These are phyloP conservation scores for Dufourea novaeangliae DNA, from an alignment of 1,140 invertebrate genomes.

Conservation along the genomic window DNA sequence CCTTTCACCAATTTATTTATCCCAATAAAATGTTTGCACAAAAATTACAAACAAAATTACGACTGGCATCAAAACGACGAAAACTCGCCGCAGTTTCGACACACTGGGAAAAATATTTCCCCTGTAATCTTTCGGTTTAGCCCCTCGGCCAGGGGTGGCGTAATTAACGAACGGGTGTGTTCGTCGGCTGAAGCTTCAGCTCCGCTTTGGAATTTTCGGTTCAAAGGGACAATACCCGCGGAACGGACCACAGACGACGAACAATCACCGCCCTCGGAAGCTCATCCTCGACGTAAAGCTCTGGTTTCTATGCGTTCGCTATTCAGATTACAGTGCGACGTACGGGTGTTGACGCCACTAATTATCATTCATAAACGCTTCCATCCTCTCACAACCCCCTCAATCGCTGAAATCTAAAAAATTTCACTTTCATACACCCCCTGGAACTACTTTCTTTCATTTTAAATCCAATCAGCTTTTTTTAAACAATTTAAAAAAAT, in stretches of 20 bases:
- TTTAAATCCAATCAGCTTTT: too few species aligned
- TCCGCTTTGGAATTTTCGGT: background rate
- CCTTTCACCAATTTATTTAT: background rate
- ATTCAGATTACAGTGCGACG: background rate
- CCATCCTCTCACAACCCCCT: too few species aligned
- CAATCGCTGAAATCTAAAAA: too few species aligned
- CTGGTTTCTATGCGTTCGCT: background rate
- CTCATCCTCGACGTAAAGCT: conserved; percentile 8
- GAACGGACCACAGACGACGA: background rate
- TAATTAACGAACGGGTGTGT: background rate
- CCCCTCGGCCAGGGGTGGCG: background rate
- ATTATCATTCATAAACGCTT: background rate
- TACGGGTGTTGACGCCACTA: background rate
- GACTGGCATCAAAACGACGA: background rate
- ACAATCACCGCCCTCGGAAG: background rate
- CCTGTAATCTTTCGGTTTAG: background rate
- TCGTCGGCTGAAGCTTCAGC: background rate
- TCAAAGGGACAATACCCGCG: background rate
- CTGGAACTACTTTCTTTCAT: too few species aligned
- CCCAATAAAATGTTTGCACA: background rate
- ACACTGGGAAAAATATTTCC: background rate
- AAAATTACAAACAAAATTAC: background rate
- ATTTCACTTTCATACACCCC: too few species aligned
- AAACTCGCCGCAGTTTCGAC: background rate
- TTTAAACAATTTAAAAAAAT: too few species aligned